Conservation (phyloP, 2,888 invertebrate species). For the Cephus nigrinus region DNA sequence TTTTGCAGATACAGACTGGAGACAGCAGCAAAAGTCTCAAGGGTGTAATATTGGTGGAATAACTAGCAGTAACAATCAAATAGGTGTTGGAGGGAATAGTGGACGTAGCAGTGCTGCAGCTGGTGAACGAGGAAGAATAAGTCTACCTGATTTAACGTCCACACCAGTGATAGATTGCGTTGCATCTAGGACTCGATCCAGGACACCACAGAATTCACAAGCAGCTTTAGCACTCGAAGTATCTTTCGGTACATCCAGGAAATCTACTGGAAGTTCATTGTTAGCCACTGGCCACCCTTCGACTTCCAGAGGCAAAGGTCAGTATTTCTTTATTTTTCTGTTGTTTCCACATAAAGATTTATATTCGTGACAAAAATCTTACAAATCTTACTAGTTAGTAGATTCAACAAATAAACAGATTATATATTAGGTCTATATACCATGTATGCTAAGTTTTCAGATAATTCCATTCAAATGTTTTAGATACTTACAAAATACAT, state of each 20-base stretch:
- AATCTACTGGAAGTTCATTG: slow-evolving; percentile 45
- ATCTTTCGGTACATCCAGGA: not conserved
- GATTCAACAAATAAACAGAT: not conserved
- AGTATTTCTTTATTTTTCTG: slow-evolving; percentile 24
- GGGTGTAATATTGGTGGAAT: slow-evolving; percentile 44
- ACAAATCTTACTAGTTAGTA: not conserved
- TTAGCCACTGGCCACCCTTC: slow-evolving; percentile 59
- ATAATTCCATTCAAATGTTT: no score
- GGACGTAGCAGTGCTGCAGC: not conserved
- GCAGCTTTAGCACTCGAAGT: slow-evolving; percentile 31
- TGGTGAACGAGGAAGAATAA: slow-evolving; percentile 13
- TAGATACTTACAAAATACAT: no score
- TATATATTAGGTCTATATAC: not conserved
- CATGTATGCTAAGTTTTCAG: no score
- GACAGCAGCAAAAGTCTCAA: slow-evolving; percentile 56
- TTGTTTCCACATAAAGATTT: not conserved
- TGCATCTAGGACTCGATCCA: slow-evolving; percentile 61
- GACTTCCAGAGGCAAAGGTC: slow-evolving; percentile 63
- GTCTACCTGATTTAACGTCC: slow-evolving; percentile 54
- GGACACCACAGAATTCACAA: slow-evolving; percentile 59
- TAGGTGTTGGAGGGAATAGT: slow-evolving; percentile 29
- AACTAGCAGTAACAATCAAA: slow-evolving; percentile 47
- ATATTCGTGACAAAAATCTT: not conserved
- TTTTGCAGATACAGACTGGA: slow-evolving; percentile 56
- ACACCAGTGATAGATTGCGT: slow-evolving; percentile 57